Percentiles rank a stretch among this genome's conserved stretches.
phyloP scores from a whole-genome alignment of 2,797 vertebrate species.

The Mormyrops boulengeri region DNA sequence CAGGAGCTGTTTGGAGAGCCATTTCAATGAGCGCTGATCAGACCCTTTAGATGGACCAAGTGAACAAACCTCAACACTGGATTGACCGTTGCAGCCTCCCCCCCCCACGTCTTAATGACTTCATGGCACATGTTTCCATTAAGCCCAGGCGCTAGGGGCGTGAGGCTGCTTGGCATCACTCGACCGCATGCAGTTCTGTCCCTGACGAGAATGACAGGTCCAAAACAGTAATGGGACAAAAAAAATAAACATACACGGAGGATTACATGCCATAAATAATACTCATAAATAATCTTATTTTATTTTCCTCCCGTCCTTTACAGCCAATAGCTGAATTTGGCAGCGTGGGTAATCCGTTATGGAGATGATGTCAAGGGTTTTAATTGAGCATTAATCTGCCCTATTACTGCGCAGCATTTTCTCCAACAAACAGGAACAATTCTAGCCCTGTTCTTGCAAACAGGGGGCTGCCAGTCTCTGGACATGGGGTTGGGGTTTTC shows the following conservation, averaged over 20 bases:
- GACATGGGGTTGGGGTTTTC: background rate
- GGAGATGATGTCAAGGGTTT: conserved; percentile 28
- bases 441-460: conserved; percentile 13
- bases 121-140: conserved; percentile 48
- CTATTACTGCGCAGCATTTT: conserved; percentile 23
- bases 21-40: background rate
- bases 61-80: background rate
- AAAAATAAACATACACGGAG: conserved; percentile 26
- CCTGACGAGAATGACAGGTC: background rate
- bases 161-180: background rate
- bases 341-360: conserved; percentile 33
- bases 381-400: conserved; percentile 41
- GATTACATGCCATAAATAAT: conserved; percentile 33
- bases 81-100: conserved; percentile 29
- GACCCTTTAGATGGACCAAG: background rate
- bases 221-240: background rate
- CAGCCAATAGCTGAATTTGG: conserved; percentile 35
- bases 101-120: conserved; percentile 45
- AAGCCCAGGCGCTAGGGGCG: conserved; percentile 26
- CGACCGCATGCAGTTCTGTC: background rate
- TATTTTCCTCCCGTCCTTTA: conserved; percentile 29
- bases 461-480: background rate
- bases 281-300: conserved; percentile 31
- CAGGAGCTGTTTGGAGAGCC: background rate
- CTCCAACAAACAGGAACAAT: conserved; percentile 48